phyloP scores from a whole-genome alignment of 2,113 vertebrate genomes.

The Colistium nudipinnis region DNA sequence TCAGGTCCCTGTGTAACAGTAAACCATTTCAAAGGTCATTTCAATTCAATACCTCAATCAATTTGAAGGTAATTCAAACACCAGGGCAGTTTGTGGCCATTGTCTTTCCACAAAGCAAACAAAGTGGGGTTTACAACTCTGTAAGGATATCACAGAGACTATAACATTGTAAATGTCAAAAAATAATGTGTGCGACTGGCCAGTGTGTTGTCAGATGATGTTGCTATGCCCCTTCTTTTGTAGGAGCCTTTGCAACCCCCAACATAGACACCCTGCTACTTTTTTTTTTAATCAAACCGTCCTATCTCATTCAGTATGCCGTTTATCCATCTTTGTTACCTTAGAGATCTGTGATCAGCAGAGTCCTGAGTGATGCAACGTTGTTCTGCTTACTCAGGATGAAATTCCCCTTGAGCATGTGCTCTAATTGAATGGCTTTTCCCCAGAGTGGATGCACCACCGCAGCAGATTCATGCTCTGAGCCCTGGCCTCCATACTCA shows the following conservation, averaged over 20 bases:
- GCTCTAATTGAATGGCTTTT: slow-evolving; percentile 57
- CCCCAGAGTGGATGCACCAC: slow-evolving; percentile 39
- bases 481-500: slow-evolving; percentile 34
- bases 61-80: too few species aligned
- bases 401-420: slow-evolving; percentile 54
- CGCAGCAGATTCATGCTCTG: slow-evolving; percentile 27
- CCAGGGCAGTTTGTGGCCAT: too few species aligned
- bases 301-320: neutral
- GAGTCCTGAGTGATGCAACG: slow-evolving; percentile 35
- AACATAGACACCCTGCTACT: neutral
- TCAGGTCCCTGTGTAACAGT: too few species aligned
- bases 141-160: too few species aligned
- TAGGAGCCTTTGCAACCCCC: slow-evolving; percentile 5
- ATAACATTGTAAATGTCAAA: too few species aligned
- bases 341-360: slow-evolving; percentile 50
- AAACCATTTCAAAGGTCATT: too few species aligned
- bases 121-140: too few species aligned
- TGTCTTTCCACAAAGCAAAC: too few species aligned
- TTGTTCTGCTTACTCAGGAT: slow-evolving; percentile 72
- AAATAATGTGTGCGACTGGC: too few species aligned
- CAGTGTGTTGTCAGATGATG: too few species aligned
- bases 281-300: neutral
- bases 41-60: too few species aligned
- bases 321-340: slow-evolving; percentile 9
- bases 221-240: too few species aligned